Conservation (phyloP, 2,888 invertebrate genomes). For the Escarpia spicata region DNA sequence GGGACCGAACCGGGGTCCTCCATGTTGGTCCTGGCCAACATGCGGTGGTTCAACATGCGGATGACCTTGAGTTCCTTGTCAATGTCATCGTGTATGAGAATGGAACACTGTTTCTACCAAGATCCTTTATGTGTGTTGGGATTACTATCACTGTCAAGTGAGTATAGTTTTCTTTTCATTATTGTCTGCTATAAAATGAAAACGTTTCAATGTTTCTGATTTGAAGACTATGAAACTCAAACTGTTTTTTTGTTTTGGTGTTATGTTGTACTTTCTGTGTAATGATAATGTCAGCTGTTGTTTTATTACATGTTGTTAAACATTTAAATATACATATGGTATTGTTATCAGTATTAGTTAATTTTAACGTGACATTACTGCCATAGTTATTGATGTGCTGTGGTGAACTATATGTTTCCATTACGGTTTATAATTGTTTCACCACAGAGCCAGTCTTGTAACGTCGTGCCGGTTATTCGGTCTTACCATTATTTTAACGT, state of each 20-base stretch:
- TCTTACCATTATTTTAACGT: background rate
- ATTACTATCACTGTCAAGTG: constrained; percentile 46
- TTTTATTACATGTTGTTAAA: background rate
- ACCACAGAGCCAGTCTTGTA: no score
- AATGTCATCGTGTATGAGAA: constrained; percentile 50
- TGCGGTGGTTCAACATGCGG: constrained; percentile 44
- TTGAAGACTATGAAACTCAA: background rate
- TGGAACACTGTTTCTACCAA: constrained; percentile 47
- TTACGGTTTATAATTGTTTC: no score
- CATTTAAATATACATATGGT: background rate
- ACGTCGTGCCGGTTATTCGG: no score
- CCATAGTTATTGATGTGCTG: background rate
- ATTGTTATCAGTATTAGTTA: background rate
- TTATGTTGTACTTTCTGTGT: background rate
- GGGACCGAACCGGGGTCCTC: constrained; percentile 48
- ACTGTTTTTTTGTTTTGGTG: background rate
- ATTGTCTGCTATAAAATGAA: background rate
- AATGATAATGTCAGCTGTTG: background rate
- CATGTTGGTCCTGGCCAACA: constrained; percentile 49
- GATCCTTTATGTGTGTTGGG: constrained; percentile 45
- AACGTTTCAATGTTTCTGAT: background rate
- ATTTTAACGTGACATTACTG: no score
- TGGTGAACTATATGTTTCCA: background rate
- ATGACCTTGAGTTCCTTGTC: constrained; percentile 47
- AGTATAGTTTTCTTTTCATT: constrained; percentile 19